Conservation (phyloP, 2,797 vertebrate genomes). For the Catamblyrhynchus diadema region DNA sequence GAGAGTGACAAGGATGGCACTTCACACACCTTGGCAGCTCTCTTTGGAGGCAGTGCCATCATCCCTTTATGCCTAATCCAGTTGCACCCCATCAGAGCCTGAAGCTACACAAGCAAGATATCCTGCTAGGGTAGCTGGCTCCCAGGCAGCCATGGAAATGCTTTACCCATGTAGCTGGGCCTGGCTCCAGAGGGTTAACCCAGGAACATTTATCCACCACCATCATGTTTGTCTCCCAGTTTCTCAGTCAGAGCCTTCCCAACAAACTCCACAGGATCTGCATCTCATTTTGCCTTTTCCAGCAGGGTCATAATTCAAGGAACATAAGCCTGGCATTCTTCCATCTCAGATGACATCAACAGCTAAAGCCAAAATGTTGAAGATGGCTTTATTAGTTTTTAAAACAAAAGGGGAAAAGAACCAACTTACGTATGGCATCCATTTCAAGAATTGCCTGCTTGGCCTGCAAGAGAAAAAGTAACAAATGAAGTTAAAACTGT, state of each 20-base stretch:
- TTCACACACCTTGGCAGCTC: background rate
- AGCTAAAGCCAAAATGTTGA: background rate
- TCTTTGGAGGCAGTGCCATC: background rate
- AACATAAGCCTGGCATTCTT: background rate
- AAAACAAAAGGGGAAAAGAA: background rate
- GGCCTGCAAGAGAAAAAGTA: conserved; percentile 79
- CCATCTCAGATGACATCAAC: background rate
- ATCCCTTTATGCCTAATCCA: background rate
- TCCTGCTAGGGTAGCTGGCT: background rate
- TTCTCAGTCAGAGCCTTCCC: background rate
- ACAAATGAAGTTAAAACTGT: background rate
- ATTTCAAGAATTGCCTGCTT: conserved; percentile 98
- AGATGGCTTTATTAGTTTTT: background rate
- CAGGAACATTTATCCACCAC: background rate
- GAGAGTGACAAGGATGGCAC: background rate
- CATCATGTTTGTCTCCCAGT: background rate
- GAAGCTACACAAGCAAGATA: background rate
- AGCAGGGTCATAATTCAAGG: background rate
- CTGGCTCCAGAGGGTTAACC: background rate
- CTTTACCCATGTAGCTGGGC: background rate
- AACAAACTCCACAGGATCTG: background rate
- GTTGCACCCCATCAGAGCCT: background rate
- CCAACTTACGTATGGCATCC: conserved; percentile 93
- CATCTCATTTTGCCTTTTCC: background rate
- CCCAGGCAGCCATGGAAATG: background rate